Conservation (phyloP, 2,797 vertebrate species). For the Channa striata region DNA sequence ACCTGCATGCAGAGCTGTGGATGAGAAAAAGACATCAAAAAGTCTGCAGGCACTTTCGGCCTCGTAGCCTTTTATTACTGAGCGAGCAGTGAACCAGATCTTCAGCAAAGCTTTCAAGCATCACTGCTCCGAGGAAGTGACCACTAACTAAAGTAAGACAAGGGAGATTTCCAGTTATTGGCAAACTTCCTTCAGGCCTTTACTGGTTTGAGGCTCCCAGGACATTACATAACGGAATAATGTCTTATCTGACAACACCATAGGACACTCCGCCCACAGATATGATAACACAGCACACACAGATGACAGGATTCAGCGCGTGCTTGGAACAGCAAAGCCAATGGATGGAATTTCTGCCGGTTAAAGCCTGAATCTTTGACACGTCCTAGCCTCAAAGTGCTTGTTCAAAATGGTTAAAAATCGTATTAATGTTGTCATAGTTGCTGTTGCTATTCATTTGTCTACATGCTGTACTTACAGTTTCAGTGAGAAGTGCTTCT, state of each 20-base stretch:
- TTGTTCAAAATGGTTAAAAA: no score
- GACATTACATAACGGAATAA: constrained; percentile 43
- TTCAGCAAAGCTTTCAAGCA: constrained; percentile 24
- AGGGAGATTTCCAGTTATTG: constrained; percentile 15
- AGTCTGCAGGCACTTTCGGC: constrained; percentile 9
- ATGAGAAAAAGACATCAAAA: constrained; percentile 33
- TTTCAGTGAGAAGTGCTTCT: not conserved
- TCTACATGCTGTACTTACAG: not conserved
- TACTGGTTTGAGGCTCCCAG: constrained; percentile 19
- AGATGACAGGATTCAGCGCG: constrained; percentile 9
- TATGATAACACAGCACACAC: constrained; percentile 6
- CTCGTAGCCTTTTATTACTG: constrained; percentile 30
- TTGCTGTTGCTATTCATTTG: not conserved
- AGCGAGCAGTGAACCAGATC: constrained; percentile 46
- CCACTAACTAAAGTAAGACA: constrained; percentile 37
- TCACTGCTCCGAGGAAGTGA: constrained; percentile 19
- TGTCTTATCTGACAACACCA: constrained; percentile 24
- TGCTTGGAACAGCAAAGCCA: not conserved
- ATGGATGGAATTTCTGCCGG: not conserved
- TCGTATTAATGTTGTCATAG: no score
- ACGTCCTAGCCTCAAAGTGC: not conserved
- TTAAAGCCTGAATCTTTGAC: constrained; percentile 1
- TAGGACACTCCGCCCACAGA: constrained; percentile 15
- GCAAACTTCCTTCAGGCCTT: constrained; percentile 24
- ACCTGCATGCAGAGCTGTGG: not conserved